Evolutionary conservation across 1,140 invertebrate genomes (phyloP), one percentile per base, ranked within the genome.

Genomic region (Drosophila tristis): DNA sequence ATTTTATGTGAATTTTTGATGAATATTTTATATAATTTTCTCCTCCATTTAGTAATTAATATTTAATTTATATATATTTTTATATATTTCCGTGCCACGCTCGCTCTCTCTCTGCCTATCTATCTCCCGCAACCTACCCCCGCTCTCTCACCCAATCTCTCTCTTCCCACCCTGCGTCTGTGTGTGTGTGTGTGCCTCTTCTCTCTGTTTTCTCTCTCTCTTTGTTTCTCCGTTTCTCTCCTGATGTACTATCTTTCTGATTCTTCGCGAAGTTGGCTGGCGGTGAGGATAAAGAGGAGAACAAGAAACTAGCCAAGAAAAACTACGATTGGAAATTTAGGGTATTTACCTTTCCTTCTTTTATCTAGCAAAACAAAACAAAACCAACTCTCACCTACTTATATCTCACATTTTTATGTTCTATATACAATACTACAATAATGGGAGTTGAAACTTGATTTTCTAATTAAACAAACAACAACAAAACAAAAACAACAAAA

Each of bases 321-420:
- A 94, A 94, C 84, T 95, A 95, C 93, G 95, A 96, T 92, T 95
- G 95, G 95, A 96, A 96, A 94, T 96, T 95, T 94, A 94, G 95
- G 95, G 95, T 96, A 95, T 94, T 91, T 91, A 91, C 74, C 61
- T 70, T 58, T 74, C 39, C 68, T 62, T 74, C 45, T 55, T 59
- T 73, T 49, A 54, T 53, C 48, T 50, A 74, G 47, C 65, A 70
- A 47, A 39, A 45, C 50, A 49, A 68, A 48, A 57, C 16, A 42
- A 51, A 74, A 42, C 63, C 26, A 72, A 73, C 67, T 59, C 61
- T 72, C 56, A 43, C 53, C 45, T 25, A 50, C 20, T 25, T 16
- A 42, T 49, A 29, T 87, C 80, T 78, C 80, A 64, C 59, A 87
- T 84, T 65, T 44, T 70, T 53, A 70, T 70, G 26, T 44, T 44